Evolutionary conservation across 2,888 invertebrate genomes (phyloP), one percentile per base, ranked within the genome.

Genomic region (Physocephala rufipes): DNA sequence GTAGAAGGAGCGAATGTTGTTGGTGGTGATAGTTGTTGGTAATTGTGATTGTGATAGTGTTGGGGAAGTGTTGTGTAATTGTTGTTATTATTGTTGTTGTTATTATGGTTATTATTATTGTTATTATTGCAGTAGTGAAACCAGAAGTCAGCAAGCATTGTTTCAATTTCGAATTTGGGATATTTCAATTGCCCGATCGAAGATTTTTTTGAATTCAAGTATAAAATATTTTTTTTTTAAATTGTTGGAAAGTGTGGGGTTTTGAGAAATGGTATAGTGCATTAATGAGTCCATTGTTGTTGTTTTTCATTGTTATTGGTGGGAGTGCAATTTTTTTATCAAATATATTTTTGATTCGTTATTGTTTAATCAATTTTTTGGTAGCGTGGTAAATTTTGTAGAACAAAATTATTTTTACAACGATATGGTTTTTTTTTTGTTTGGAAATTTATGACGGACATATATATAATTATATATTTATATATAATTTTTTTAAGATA

Each of bases 401-500:
- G 70, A 72, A 70, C 64, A 66, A 59, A 67, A 26, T 70, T 71
- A 70, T 71, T 74, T 53, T 2, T 53, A n/a, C 12, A 21, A 26
- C 58, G 13, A 7, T 16, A 70, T 67, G 58, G 53, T 67, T 68
- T 71, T 71, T 66, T 67, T 73, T 72, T 53, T 53, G 53, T 75
- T 75, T 73, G 66, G 72, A 73, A 68, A 61, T 72, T 76, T 81
- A 84, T 84, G 84, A 84, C 84, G 83, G 84, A 85, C 82, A 85
- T 85, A 85, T 84, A 36, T 36, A 36, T 36, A 36, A 36, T 36
- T 36, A 36, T 36, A 36, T 36, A 36, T 36, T 7, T 36, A 85
- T 84, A 83, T 85, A 85, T 84, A 84, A 84, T 84, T 84, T 85
- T 84, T 83, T 82, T 79, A 83, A 80, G 80, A 79, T 79, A 79